These are phyloP conservation scores for Heliangelus exortis DNA, from an alignment of 2,797 vertebrate species.

Conservation along the genomic window DNA sequence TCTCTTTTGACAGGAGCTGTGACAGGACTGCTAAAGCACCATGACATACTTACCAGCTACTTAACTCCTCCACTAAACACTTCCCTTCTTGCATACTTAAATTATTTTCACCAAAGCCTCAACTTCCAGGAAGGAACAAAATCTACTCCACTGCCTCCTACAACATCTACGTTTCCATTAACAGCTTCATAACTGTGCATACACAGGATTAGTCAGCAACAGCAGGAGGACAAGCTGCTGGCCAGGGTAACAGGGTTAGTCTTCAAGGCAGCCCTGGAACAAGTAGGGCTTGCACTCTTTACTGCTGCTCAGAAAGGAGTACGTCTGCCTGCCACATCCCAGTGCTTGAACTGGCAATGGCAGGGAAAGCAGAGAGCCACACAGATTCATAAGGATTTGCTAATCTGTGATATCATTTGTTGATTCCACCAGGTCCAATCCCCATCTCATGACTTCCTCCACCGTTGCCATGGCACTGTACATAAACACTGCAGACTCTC, in stretches of 20 bases:
- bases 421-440: slow-evolving; percentile 67
- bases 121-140: neutral
- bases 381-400: slow-evolving; percentile 32
- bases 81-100: neutral
- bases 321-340: neutral
- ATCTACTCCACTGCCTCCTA: neutral
- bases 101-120: neutral
- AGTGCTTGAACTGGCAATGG: neutral
- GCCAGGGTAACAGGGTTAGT: neutral
- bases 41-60: accelerated
- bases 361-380: neutral
- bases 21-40: accelerated
- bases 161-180: neutral
- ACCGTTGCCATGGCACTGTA: slow-evolving; percentile 75
- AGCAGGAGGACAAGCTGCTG: neutral
- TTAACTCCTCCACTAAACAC: neutral
- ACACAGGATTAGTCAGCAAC: neutral
- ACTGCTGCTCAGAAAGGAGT: neutral
- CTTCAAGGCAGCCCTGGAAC: neutral
- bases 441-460: slow-evolving; percentile 74
- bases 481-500: slow-evolving; percentile 79
- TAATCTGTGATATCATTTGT: slow-evolving; percentile 75
- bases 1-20: neutral
- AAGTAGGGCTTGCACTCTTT: neutral
- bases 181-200: neutral